Evolutionary conservation across 2,888 invertebrate genomes (phyloP).

Genomic region (Gymnocheta viridis): DNA sequence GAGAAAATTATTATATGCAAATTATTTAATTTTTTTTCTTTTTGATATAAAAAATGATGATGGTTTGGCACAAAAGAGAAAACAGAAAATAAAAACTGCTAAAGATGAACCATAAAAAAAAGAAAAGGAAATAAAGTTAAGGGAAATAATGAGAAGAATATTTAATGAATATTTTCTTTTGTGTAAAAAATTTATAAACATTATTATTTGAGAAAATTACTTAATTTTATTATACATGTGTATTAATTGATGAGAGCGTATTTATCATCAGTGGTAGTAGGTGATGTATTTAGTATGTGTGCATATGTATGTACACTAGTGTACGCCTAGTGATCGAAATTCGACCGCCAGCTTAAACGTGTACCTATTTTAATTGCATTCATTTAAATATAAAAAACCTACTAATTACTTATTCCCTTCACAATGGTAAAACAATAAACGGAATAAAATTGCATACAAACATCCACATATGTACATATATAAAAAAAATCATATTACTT

Average conservation of each 20-base stretch:
- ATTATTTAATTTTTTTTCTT: conserved; percentile 70
- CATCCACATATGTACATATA: no score
- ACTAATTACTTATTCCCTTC: no score
- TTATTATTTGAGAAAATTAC: conserved; percentile 53
- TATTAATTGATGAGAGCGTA: neutral
- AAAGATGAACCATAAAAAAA: conserved; percentile 45
- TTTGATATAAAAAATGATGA: conserved; percentile 28
- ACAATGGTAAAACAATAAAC: no score
- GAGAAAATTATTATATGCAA: conserved; percentile 78
- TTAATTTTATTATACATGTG: conserved; percentile 45
- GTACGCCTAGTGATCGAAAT: no score
- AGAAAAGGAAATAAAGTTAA: conserved; percentile 39
- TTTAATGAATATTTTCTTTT: conserved; percentile 44
- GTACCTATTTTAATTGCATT: no score
- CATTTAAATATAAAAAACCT: no score
- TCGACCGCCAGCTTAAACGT: no score
- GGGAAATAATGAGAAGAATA: conserved; percentile 5
- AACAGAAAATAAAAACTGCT: neutral
- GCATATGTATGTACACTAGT: no score
- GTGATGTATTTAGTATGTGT: no score
- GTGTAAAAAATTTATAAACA: conserved; percentile 39
- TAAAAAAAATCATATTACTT: no score
- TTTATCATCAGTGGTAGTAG: neutral
- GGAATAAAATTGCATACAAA: no score
- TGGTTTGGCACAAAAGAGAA: neutral